Base-by-base conservation (phyloP, 2,113 vertebrate genomes). In the Amblyopsis rosae region DNA sequence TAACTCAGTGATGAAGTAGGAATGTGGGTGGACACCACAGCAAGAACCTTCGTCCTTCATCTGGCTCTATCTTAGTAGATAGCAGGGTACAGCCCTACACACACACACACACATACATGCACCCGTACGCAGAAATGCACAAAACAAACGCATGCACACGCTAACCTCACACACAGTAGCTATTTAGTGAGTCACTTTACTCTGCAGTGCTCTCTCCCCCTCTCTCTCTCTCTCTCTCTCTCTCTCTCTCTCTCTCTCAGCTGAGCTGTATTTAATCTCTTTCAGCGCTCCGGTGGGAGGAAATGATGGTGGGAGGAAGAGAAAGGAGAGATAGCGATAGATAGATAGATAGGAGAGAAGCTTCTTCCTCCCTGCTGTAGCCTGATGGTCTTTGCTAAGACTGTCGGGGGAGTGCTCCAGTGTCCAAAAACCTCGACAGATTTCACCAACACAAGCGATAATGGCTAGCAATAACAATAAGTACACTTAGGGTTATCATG, bases 211-310 rank as follows among this genome's bases (percentile, higher is more conserved):
- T 73, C 65, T 72, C n/a, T 33, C 48, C 35, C 1, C 13, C 19
- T 59, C 17, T 59, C 57, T 59, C 57, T 32, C 57, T 59, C 57
- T 59, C 11, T 33, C 57, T 59, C 19, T 59, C 58, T 59, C 41
- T 61, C 59, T 58, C 17, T 32, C 9, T 26, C 19, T 26, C 56
- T 58, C 56, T 58, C 76, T 84, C 79, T 72, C 70, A 66, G 64
- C 67, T 86, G 81, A 88, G 85, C 78, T 88, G 80, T 73, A 67
- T 59, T 82, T 83, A 81, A 88, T 90, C 75, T 87, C 67, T 67
- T 4, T 1, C 70, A 65, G 55, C 74, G 85, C 79, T 82, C 84
- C 49, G 32, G 62, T 76, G 86, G 84, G 73, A 87, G 84, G 70
- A 85, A 82, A 82, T 70, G 79, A 85, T 76, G 56, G 81, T 49